Evolutionary conservation across 2,888 invertebrate species (phyloP), one percentile per base, ranked within the genome.

Genomic region (Hyposoter didymator): DNA sequence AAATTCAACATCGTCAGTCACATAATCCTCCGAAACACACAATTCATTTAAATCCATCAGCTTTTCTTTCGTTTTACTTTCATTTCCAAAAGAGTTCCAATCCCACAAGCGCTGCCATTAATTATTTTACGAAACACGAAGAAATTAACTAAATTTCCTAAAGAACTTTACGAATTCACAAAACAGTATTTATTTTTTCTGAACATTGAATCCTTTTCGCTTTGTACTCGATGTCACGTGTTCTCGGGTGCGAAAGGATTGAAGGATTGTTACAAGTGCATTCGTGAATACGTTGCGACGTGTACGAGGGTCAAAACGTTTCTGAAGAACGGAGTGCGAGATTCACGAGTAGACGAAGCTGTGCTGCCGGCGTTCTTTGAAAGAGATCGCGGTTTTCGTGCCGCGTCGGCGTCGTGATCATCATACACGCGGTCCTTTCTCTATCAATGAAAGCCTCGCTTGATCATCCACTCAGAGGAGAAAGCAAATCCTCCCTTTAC

Each of bases 351-450:
- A 66, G 73, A 28, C 62, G 64, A 76, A 66, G 64, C 80, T 43
- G 49, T 43, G 73, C 76, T 64, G 73, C 47, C 76, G 73, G 78
- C 45, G 67, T 73, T 45, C 85, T 85, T 85, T 85, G 83, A 85
- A 85, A 67, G 66, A 78, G 76, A 80, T 72, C 83, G 73, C 83
- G 85, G 72, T 59, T 45, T 76, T 82, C 55, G 59, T 72, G 39
- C 70, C 39, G 75, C 85, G 75, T 82, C 75, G 75, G 75, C 79
- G 85, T 59, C 47, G 67, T 78, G 28, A 32, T 73, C 76, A 69
- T 78, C 80, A 62, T 78, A 43, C 84, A 79, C 75, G 70, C 64
- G 78, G 70, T 79, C 14, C 59, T 66, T 28, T 52, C 17, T 35
- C 67, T 22, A 47, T 49, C 62, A 43, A 49, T 72, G 64, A 28